Percentiles rank a stretch among this genome's conserved stretches.
These are phyloP conservation scores for Sapajus apella DNA, from an alignment of 2,113 vertebrate genomes.

Conservation along the genomic window DNA sequence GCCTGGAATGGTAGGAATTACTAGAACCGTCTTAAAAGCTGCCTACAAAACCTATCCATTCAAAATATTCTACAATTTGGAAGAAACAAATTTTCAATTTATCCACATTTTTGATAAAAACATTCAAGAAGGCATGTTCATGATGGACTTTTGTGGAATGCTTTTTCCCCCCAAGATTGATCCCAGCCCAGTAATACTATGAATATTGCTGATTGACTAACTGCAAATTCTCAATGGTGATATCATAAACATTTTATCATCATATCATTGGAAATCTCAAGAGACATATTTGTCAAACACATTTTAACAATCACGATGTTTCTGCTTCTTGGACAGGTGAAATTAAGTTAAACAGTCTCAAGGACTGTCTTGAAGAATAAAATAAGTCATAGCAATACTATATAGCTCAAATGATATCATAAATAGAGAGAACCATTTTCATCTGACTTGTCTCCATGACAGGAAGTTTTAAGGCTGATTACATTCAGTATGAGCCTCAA, in stretches of 20 bases:
- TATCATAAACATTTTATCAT: background rate
- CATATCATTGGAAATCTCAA: background rate
- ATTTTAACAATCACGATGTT: conserved; percentile 4
- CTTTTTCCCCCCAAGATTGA: background rate
- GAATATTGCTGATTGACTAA: background rate
- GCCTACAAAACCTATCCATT: background rate
- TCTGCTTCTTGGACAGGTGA: background rate
- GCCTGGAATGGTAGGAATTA: background rate
- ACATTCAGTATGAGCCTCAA: background rate
- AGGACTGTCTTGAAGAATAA: background rate
- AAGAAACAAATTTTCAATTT: background rate
- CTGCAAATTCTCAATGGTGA: background rate
- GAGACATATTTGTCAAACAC: background rate
- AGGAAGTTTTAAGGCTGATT: background rate
- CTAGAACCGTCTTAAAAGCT: background rate
- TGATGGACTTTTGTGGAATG: background rate
- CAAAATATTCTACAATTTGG: background rate
- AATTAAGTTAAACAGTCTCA: conserved; percentile 45
- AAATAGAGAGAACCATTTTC: background rate
- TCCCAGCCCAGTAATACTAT: background rate
- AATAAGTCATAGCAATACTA: background rate
- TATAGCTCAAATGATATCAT: background rate
- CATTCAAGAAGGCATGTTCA: background rate
- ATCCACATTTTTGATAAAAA: background rate
- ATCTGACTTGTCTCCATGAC: background rate